Base-by-base conservation (phyloP, 2,888 invertebrate species). In the Magallana nippona region DNA sequence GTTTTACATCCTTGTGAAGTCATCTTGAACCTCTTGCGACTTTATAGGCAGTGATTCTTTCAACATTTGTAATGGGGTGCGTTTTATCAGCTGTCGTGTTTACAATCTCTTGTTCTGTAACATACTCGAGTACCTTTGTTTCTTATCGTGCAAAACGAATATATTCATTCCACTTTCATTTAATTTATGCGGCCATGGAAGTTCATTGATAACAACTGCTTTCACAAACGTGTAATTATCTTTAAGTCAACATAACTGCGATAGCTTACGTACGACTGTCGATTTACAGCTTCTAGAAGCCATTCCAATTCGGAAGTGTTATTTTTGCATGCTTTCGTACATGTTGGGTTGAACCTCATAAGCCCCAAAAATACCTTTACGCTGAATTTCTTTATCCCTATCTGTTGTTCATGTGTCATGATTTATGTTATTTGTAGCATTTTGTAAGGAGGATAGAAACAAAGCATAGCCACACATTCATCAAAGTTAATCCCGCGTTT, bases 1-100 rank as follows among this genome's bases (percentile, higher is more conserved):
- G 86, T 82, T 80, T 89, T 89, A 32, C 71, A 71, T 71, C 71
- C 71, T 8, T 85, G 60, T 1, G 82, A 55, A 5, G 82, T 57
- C 44, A 78, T 78, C n/a, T 71, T 71, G 71, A 71, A 71, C 27
- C 71, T 71, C 27, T 71, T 13, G 15, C 13, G 27, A 32, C 13
- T 71, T 71, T 11, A 32, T 32, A 3, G 5, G 15, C 11, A 2
- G 60, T n/a, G 13, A 27, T 71, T 22, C 71, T 27, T 3, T 60
- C n/a, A 71, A 71, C 71, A 71, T 27, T 71, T 71, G 71, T 71
- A 32, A 8, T 22, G 17, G 15, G 13, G 22, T 5, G 22, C 32
- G n/a, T 22, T 71, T 11, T 27, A 71, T 27, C 71, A 71, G 71
- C 71, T 71, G 71, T 44, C 44, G 44, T 44, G 5, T 44, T 5